Evolutionary conservation across 1,140 invertebrate genomes (phyloP).

Genomic region (Hormaphis cornu): DNA sequence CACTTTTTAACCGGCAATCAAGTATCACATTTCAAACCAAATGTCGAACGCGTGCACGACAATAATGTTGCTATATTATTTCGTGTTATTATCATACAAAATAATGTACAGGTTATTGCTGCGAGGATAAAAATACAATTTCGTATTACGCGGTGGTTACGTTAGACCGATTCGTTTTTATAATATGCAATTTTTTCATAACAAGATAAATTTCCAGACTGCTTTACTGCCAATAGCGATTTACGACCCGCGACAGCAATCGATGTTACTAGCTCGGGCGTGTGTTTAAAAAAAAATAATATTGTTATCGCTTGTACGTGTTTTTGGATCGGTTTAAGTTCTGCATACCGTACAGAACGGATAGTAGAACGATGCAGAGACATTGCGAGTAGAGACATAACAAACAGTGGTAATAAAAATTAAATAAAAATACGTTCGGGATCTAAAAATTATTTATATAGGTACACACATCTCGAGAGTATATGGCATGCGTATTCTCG

Average conservation of each 20-base stretch:
- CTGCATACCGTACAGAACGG: background rate
- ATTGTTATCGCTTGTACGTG: conserved; percentile 30
- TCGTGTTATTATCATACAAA: too few species aligned
- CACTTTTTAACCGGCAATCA: too few species aligned
- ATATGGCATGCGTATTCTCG: background rate
- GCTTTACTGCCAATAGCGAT: conserved; percentile 28
- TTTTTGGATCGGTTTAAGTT: conserved; percentile 22
- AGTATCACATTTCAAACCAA: too few species aligned
- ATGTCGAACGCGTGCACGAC: too few species aligned
- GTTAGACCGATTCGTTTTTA: background rate
- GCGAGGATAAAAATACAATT: too few species aligned
- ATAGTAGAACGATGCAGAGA: conserved; percentile 7
- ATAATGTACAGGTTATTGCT: too few species aligned
- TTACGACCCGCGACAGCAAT: conserved; percentile 22
- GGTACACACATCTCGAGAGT: too few species aligned
- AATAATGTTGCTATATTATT: too few species aligned
- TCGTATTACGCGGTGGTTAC: too few species aligned
- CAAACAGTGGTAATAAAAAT: conserved; percentile 30
- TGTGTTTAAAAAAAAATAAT: conserved; percentile 9
- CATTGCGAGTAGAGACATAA: conserved; percentile 21
- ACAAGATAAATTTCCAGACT: conserved; percentile 27
- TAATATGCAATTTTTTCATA: background rate
- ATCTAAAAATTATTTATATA: too few species aligned
- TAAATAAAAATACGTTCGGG: conserved; percentile 23
- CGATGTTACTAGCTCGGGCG: background rate